Evolutionary conservation across 1,140 invertebrate species (phyloP).

Genomic region (Cecropterus lyciades): DNA sequence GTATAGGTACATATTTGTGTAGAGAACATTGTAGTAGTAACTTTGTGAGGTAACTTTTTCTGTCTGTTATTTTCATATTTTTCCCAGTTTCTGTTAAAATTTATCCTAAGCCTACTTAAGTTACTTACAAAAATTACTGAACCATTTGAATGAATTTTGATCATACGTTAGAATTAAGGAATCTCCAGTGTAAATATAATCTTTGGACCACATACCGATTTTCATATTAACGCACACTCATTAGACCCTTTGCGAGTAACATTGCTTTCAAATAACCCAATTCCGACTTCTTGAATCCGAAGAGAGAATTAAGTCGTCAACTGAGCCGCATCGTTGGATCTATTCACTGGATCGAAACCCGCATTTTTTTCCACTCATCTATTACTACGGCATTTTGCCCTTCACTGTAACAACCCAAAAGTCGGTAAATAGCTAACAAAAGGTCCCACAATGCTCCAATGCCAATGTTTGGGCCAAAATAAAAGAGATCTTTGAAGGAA

Average conservation of each 20-base stretch:
- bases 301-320: conserved; percentile 63
- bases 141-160: too few species aligned
- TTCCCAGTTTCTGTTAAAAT: too few species aligned
- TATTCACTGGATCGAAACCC: conserved; percentile 57
- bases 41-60: too few species aligned
- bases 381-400: conserved; percentile 43
- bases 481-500: conserved; percentile 69
- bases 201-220: conserved; percentile 12
- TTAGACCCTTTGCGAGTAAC: conserved; percentile 6
- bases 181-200: background rate
- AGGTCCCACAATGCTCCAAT: conserved; percentile 69
- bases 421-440: conserved; percentile 78
- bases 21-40: too few species aligned
- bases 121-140: too few species aligned
- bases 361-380: conserved; percentile 53
- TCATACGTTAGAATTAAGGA: too few species aligned
- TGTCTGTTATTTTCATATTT: too few species aligned
- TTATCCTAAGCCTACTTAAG: too few species aligned
- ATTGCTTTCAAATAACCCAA: conserved; percentile 42
- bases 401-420: conserved; percentile 71
- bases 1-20: too few species aligned
- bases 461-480: conserved; percentile 78
- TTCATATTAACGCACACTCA: conserved; percentile 14
- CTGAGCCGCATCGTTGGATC: conserved; percentile 55
- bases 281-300: conserved; percentile 40